Conservation (phyloP, 2,113 vertebrate species). For the Pholis gunnellus region DNA sequence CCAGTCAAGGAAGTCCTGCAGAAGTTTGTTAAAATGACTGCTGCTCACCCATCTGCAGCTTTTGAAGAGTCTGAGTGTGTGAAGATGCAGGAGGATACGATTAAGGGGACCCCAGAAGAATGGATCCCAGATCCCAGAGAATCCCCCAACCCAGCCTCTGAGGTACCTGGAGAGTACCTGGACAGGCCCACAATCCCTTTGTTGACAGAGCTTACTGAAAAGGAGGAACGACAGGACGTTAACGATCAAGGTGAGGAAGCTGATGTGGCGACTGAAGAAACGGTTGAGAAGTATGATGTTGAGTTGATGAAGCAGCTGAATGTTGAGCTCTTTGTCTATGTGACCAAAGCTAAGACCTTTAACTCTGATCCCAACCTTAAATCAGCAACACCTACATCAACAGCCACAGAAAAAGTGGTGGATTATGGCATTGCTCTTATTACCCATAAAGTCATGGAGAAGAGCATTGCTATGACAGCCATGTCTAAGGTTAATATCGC, state of each 20-base stretch:
- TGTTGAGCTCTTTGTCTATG: neutral
- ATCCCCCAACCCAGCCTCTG: neutral
- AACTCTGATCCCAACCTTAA: constrained; percentile 10
- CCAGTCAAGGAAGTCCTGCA: neutral
- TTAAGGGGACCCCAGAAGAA: neutral
- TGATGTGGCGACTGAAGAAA: neutral
- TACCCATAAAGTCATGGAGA: neutral
- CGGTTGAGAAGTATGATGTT: neutral
- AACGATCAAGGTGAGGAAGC: neutral
- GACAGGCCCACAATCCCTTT: neutral
- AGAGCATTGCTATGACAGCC: neutral
- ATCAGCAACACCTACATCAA: neutral
- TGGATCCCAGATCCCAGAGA: neutral
- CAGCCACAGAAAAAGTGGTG: neutral
- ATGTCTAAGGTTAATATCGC: neutral
- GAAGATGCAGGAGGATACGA: neutral
- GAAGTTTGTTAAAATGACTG: neutral
- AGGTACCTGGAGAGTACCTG: neutral
- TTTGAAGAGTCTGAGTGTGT: constrained; percentile 1
- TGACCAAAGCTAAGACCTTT: neutral
- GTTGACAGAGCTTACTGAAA: neutral
- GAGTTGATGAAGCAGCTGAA: neutral
- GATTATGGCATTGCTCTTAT: neutral
- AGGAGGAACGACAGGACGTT: neutral
- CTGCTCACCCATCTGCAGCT: neutral